phyloP scores from a whole-genome alignment of 1,140 invertebrate genomes.

The Drosophila triauraria region DNA sequence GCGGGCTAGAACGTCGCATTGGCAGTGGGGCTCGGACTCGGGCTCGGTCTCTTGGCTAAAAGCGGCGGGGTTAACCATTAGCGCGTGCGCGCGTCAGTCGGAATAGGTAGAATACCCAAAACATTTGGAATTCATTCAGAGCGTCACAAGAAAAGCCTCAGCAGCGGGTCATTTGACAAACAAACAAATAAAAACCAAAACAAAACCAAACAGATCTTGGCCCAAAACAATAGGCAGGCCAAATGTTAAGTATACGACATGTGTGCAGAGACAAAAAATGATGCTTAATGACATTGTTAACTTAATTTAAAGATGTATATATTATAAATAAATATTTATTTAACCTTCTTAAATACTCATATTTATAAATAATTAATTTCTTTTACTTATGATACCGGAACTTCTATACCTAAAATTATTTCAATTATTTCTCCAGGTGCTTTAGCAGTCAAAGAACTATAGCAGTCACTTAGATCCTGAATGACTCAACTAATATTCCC shows the following conservation, averaged over 20 bases:
- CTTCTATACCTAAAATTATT: background rate
- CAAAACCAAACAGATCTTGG: conserved; percentile 8
- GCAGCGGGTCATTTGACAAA: conserved; percentile 50
- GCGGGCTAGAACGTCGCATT: conserved; percentile 77
- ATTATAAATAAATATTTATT: background rate
- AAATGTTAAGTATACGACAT: conserved; percentile 32
- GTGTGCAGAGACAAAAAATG: conserved; percentile 9
- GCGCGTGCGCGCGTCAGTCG: conserved; percentile 75
- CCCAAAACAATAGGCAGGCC: conserved; percentile 1
- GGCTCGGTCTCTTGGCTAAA: conserved; percentile 18
- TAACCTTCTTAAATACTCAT: background rate
- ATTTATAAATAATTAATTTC: background rate
- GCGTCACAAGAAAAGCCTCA: conserved; percentile 70
- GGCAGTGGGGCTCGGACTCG: conserved; percentile 23
- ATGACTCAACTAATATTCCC: conserved; percentile 27
- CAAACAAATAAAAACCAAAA: conserved; percentile 21
- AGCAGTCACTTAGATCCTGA: conserved; percentile 26
- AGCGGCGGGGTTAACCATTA: conserved; percentile 68
- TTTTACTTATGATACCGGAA: too few relatives aligned
- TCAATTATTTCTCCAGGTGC: conserved; percentile 7
- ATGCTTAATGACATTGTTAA: background rate
- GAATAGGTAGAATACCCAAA: conserved; percentile 40
- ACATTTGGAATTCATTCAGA: conserved; percentile 57
- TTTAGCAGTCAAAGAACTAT: background rate
- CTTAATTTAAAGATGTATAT: background rate